A percentile compares a stretch with the other conserved stretches of the same genome.
These are phyloP conservation scores for Cardiocondyla obscurior DNA, from an alignment of 1,140 invertebrate genomes.

Conservation along the genomic window DNA sequence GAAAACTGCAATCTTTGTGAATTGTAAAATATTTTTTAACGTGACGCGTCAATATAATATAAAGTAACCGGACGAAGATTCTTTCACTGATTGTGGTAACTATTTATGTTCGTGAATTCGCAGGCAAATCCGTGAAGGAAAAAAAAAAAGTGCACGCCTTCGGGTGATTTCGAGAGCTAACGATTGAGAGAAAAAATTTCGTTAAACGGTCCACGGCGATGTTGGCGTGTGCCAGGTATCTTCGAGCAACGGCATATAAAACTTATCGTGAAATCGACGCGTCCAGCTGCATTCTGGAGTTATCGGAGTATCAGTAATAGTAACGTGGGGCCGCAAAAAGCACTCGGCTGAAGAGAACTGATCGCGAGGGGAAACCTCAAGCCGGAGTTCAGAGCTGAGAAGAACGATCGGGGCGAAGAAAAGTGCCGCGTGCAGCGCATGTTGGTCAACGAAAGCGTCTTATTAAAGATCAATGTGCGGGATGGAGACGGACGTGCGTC, in stretches of 20 bases:
- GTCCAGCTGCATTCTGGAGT: conserved; percentile 36
- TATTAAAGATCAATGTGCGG: neutral
- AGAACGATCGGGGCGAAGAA: neutral
- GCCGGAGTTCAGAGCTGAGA: neutral
- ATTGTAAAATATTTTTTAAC: neutral
- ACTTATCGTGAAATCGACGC: conserved; percentile 33
- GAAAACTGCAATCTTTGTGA: neutral
- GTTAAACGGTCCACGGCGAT: neutral
- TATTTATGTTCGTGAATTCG: neutral
- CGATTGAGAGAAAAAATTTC: neutral
- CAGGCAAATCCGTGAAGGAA: neutral
- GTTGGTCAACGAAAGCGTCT: neutral
- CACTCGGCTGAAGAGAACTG: neutral
- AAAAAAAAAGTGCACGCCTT: conserved; percentile 28
- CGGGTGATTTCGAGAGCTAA: neutral
- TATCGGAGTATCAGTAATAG: conserved; percentile 31
- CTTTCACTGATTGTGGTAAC: neutral
- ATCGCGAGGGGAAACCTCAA: neutral
- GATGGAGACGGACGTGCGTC: neutral
- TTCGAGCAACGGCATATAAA: neutral
- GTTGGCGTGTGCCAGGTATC: neutral
- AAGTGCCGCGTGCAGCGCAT: neutral
- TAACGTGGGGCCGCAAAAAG: neutral
- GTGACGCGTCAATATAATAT: neutral
- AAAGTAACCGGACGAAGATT: neutral